A percentile compares a stretch with the other conserved stretches of the same genome.
These are phyloP conservation scores for Pteronura brasiliensis DNA, from an alignment of 2,113 vertebrate species.

Conservation along the genomic window DNA sequence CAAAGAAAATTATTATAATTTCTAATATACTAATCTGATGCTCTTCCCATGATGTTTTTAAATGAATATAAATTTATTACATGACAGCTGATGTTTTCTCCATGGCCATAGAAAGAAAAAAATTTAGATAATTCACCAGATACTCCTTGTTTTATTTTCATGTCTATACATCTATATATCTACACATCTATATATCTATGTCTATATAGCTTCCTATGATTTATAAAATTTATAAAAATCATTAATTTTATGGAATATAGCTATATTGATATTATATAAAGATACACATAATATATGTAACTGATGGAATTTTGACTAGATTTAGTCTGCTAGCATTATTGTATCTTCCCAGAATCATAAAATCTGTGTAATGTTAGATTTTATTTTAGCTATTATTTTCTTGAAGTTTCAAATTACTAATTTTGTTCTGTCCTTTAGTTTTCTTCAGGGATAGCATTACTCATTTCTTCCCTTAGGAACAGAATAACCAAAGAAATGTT, in stretches of 20 bases:
- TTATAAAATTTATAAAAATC: background rate
- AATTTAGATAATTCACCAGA: background rate
- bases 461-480: background rate
- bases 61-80: background rate
- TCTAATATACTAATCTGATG: background rate
- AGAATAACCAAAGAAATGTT: slow-evolving; percentile 6
- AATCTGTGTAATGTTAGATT: background rate
- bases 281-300: background rate
- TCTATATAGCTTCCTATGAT: background rate
- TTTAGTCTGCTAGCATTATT: background rate
- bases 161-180: background rate
- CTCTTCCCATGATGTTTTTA: background rate
- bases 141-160: background rate
- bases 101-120: background rate
- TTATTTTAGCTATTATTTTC: slow-evolving; percentile 1
- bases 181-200: background rate
- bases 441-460: background rate
- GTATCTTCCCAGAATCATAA: background rate
- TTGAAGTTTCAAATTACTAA: background rate
- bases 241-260: background rate
- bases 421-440: background rate
- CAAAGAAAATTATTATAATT: background rate
- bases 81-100: background rate
- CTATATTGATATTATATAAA: background rate
- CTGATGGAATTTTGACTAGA: background rate